Conservation (phyloP, 2,888 invertebrate genomes). For the Atethmia centrago region DNA sequence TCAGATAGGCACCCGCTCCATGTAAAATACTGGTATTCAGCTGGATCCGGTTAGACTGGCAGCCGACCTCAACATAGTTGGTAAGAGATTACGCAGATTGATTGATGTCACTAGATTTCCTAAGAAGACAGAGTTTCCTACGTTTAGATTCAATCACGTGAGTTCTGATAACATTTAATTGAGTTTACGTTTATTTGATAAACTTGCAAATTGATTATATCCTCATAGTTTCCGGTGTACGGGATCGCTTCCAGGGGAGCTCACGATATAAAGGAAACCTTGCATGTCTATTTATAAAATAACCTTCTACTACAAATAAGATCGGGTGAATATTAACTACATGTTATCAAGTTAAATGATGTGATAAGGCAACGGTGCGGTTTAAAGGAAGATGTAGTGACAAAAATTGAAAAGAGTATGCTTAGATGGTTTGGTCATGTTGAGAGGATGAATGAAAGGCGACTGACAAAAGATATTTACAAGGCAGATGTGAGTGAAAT, state of each 20-base stretch:
- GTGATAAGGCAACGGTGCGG: no score
- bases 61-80: no score
- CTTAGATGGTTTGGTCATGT: no score
- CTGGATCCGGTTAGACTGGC: no score
- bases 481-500: no score
- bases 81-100: no score
- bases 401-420: no score
- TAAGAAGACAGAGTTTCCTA: background rate
- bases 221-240: slow-evolving; percentile 62
- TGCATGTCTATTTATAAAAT: slow-evolving; percentile 38
- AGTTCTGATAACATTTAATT: slow-evolving; percentile 37
- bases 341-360: slow-evolving; percentile 19
- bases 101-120: background rate
- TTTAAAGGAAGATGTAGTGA: no score
- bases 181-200: slow-evolving; percentile 58
- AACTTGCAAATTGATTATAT: slow-evolving; percentile 68
- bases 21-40: no score
- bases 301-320: slow-evolving; percentile 5
- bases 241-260: slow-evolving; percentile 55
- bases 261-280: slow-evolving; percentile 58
- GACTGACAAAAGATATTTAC: no score
- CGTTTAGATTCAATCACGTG: slow-evolving; percentile 22
- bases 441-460: no score
- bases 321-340: slow-evolving; percentile 11
- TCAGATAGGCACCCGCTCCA: no score